These are phyloP conservation scores for Bombus confusus DNA, from an alignment of 1,140 invertebrate species.

Conservation along the genomic window DNA sequence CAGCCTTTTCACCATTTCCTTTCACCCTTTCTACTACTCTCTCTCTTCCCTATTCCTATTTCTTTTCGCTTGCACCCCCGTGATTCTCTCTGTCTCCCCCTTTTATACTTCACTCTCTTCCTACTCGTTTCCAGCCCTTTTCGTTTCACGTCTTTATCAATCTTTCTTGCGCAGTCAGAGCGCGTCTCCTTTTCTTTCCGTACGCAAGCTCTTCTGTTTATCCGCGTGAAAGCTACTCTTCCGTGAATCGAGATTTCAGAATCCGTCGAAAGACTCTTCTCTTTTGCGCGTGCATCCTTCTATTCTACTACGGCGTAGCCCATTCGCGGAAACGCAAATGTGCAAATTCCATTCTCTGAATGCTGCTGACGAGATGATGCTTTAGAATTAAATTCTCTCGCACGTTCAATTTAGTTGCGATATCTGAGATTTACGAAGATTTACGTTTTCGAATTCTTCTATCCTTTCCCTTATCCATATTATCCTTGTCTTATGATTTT, in stretches of 20 bases:
- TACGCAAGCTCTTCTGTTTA: conserved; percentile 50
- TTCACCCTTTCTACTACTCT: conserved; percentile 17
- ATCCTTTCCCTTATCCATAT: neutral
- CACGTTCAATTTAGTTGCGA: neutral
- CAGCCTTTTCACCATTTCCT: conserved; percentile 46
- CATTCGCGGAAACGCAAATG: neutral
- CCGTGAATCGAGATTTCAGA: conserved; percentile 25
- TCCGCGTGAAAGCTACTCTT: conserved; percentile 46
- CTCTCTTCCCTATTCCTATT: conserved; percentile 7
- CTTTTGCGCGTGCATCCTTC: neutral
- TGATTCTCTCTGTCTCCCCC: neutral
- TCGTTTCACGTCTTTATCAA: conserved; percentile 34
- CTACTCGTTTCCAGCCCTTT: neutral
- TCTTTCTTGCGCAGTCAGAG: neutral
- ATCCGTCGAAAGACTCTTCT: neutral
- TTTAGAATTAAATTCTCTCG: conserved; percentile 9
- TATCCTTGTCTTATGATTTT: neutral
- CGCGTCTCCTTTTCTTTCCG: neutral
- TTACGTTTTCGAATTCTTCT: neutral
- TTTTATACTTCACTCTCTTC: neutral
- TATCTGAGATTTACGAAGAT: no score
- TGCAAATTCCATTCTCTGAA: neutral
- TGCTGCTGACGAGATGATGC: neutral
- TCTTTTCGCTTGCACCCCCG: neutral
- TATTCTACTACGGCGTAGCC: no score